These are phyloP conservation scores for Agapornis roseicollis DNA, from an alignment of 2,113 vertebrate genomes.

Conservation along the genomic window DNA sequence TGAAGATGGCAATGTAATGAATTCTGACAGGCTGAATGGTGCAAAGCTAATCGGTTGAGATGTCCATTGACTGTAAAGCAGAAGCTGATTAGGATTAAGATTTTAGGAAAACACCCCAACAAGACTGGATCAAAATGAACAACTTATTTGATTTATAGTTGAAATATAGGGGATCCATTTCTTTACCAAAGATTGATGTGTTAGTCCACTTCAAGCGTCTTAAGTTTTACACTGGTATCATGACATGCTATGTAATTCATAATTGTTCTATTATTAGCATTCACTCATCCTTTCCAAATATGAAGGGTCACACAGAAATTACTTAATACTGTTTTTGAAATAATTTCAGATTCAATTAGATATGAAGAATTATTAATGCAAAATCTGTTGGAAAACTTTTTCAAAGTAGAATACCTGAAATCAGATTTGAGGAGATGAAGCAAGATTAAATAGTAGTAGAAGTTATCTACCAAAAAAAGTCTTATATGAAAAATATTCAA, in stretches of 20 bases:
- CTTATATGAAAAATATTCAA: neutral
- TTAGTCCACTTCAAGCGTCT: neutral
- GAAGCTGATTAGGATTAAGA: constrained; percentile 52
- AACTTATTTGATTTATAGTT: neutral
- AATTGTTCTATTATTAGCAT: neutral
- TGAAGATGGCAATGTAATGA: constrained; percentile 59
- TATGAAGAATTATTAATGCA: neutral
- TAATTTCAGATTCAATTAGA: neutral
- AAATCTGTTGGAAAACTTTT: neutral
- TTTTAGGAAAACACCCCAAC: constrained; percentile 3
- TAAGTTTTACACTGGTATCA: neutral
- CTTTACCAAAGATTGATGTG: neutral
- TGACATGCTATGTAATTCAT: neutral
- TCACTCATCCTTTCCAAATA: neutral
- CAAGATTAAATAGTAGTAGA: neutral
- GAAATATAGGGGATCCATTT: neutral
- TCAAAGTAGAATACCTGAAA: neutral
- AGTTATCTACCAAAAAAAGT: neutral
- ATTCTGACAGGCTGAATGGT: constrained; percentile 70
- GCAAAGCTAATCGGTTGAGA: constrained; percentile 69
- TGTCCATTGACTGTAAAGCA: constrained; percentile 66
- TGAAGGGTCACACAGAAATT: neutral
- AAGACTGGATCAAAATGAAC: neutral
- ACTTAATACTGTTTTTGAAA: neutral
- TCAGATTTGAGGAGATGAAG: neutral